Evolutionary conservation across 2,888 invertebrate genomes (phyloP).

Genomic region (Heliconius cydno): DNA sequence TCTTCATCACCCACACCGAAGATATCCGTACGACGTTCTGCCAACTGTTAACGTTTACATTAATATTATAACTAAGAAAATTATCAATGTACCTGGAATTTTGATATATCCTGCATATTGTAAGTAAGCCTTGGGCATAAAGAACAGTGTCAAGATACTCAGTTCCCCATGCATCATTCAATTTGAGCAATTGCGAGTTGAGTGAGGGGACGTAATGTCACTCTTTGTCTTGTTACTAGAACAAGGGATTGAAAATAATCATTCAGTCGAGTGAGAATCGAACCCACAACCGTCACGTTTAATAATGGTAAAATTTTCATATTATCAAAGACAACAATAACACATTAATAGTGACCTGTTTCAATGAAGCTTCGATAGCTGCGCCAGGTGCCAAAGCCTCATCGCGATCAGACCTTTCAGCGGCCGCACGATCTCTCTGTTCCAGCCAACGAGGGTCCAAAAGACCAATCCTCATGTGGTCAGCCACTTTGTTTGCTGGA

Average conservation of each 20-base stretch:
- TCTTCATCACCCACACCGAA: slow-evolving; percentile 99
- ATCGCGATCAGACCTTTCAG: slow-evolving; percentile 94
- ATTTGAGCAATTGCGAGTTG: neutral
- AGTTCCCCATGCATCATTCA: neutral
- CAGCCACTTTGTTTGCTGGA: slow-evolving; percentile 97
- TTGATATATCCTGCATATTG: neutral
- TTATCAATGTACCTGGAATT: neutral
- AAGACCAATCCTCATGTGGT: slow-evolving; percentile 98
- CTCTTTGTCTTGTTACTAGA: neutral
- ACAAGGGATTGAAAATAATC: neutral
- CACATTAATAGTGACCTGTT: slow-evolving; percentile 79
- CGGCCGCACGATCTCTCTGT: slow-evolving; percentile 96
- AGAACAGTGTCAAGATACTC: neutral
- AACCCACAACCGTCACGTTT: neutral
- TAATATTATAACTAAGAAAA: neutral
- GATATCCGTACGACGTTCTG: slow-evolving; percentile 99
- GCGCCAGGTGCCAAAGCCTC: slow-evolving; percentile 85
- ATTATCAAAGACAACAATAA: neutral
- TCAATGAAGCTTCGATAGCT: slow-evolving; percentile 97
- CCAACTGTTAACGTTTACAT: slow-evolving; percentile 80
- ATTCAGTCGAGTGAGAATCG: neutral
- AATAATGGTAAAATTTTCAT: neutral
- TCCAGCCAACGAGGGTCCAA: slow-evolving; percentile 99
- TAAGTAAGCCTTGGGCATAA: neutral
- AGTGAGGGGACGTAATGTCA: neutral